A percentile compares a stretch with the other conserved stretches of the same genome.
These are phyloP conservation scores for Augiades crinisus DNA, from an alignment of 2,888 invertebrate species.

Conservation along the genomic window DNA sequence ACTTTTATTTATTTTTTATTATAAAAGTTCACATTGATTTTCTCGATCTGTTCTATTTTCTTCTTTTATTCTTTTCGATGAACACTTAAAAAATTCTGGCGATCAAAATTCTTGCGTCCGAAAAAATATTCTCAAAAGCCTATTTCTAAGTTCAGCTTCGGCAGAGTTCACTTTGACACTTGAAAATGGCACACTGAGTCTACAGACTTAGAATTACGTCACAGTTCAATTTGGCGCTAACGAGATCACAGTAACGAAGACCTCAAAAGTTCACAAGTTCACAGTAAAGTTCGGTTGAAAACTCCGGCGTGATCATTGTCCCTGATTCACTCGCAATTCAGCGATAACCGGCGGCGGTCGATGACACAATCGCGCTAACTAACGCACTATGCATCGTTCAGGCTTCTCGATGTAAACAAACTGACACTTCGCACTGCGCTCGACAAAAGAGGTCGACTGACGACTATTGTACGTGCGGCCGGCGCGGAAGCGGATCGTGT, in stretches of 20 bases:
- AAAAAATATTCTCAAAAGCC: slow-evolving; percentile 36
- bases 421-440: slow-evolving; percentile 59
- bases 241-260: slow-evolving; percentile 48
- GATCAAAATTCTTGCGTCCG: slow-evolving; percentile 36
- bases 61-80: background rate
- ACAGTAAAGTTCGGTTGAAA: slow-evolving; percentile 64
- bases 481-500: slow-evolving; percentile 73
- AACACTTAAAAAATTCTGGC: slow-evolving; percentile 13
- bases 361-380: slow-evolving; percentile 74
- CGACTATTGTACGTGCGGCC: slow-evolving; percentile 74
- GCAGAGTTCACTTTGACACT: slow-evolving; percentile 61
- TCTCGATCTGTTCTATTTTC: background rate
- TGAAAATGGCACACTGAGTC: slow-evolving; percentile 45
- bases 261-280: slow-evolving; percentile 63
- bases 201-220: slow-evolving; percentile 36
- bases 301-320: slow-evolving; percentile 59
- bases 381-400: slow-evolving; percentile 70
- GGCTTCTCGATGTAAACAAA: slow-evolving; percentile 73
- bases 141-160: slow-evolving; percentile 35
- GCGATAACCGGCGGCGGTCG: slow-evolving; percentile 66
- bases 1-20: slow-evolving; percentile 8
- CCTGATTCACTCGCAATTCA: slow-evolving; percentile 67
- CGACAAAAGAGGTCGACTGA: slow-evolving; percentile 67
- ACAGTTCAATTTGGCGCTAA: slow-evolving; percentile 59
- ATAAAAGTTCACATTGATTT: slow-evolving; percentile 2